Conservation (phyloP, 1,140 invertebrate genomes). For the Heliconius nattereri region DNA sequence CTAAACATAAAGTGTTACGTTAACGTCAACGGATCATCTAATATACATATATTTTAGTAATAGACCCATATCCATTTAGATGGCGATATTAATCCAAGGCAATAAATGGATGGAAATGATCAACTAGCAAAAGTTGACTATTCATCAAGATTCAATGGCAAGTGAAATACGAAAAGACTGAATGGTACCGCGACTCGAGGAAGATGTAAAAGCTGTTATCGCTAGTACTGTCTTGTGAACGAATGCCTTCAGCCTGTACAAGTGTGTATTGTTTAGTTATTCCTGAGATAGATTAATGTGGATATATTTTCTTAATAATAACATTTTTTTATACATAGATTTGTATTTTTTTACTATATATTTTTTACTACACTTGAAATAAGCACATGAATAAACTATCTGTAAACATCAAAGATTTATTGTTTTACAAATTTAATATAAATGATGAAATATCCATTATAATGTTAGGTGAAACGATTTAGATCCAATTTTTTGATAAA, state of each 20-base stretch:
- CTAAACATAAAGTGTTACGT: too few species aligned
- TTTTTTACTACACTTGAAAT: too few species aligned
- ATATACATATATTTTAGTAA: neutral
- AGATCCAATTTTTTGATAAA: neutral
- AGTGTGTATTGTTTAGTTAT: conserved; percentile 52
- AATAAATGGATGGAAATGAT: conserved; percentile 36
- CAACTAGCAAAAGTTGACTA: conserved; percentile 43
- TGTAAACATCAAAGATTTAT: too few species aligned
- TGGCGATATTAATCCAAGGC: neutral
- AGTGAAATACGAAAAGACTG: conserved; percentile 41
- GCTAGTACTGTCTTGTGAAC: conserved; percentile 56
- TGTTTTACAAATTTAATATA: neutral
- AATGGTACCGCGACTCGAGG: conserved; percentile 33
- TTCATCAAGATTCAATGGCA: conserved; percentile 48
- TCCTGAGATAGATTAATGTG: conserved; percentile 39
- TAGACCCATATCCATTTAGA: neutral
- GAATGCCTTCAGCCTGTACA: conserved; percentile 49
- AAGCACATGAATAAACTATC: too few species aligned
- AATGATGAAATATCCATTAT: neutral
- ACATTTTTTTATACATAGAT: too few species aligned
- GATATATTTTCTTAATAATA: conserved; percentile 24
- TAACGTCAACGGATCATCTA: neutral
- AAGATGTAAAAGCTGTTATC: conserved; percentile 59
- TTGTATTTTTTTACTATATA: too few species aligned
- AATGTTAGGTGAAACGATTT: neutral